phyloP scores from a whole-genome alignment of 2,113 vertebrate genomes.

The Catharus minimus region DNA sequence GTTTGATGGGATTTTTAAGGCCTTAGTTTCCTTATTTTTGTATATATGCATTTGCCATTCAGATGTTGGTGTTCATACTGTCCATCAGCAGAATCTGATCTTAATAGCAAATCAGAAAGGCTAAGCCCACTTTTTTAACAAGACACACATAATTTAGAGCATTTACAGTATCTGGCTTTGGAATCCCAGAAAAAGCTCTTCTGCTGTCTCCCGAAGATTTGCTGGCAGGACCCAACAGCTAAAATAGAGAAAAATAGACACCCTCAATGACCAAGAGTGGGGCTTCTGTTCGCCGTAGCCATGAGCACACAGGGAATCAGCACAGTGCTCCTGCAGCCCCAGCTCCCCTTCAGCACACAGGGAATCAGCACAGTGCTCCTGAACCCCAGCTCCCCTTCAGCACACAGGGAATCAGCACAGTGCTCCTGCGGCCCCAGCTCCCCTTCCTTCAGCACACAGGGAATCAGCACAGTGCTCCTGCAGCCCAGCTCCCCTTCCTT shows the following conservation, averaged over 20 bases:
- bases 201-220: neutral
- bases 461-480: rapidly evolving
- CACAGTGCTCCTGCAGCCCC: rapidly evolving
- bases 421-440: too few relatives aligned
- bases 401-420: too few relatives aligned
- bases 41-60: neutral
- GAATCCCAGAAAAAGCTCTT: neutral
- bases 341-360: neutral
- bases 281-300: neutral
- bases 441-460: neutral
- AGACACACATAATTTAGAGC: neutral
- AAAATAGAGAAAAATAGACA: rapidly evolving
- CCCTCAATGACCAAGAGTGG: neutral
- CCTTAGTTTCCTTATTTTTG: neutral
- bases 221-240: neutral
- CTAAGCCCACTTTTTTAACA: neutral
- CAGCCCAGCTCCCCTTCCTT: rapidly evolving
- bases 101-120: neutral
- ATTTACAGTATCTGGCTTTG: neutral
- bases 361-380: neutral
- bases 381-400: rapidly evolving
- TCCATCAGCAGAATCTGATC: neutral
- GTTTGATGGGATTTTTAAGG: neutral
- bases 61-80: neutral
- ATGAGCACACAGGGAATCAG: rapidly evolving